phyloP scores from a whole-genome alignment of 1,140 invertebrate genomes.

The Stratiolaelaps scimitus region DNA sequence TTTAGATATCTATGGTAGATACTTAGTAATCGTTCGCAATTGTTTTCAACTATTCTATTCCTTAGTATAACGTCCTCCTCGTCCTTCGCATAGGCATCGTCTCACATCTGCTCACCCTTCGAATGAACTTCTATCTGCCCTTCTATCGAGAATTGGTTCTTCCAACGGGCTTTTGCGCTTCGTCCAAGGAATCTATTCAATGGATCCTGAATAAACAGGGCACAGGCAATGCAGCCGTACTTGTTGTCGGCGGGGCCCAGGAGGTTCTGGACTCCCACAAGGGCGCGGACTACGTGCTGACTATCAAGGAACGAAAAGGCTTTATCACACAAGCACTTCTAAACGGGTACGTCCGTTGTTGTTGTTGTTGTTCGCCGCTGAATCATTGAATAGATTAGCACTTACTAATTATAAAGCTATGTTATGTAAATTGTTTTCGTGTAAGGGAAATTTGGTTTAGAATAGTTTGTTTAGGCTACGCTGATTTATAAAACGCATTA shows the following conservation, averaged over 20 bases:
- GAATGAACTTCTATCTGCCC: slow-evolving; percentile 66
- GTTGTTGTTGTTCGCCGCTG: no score
- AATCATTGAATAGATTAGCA: no score
- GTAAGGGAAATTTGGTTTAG: no score
- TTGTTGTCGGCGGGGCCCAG: slow-evolving; percentile 67
- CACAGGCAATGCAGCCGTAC: slow-evolving; percentile 50
- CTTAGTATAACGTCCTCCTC: no score
- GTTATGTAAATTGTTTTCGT: no score
- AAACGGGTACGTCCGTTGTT: slow-evolving; percentile 62
- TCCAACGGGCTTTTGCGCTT: slow-evolving; percentile 30
- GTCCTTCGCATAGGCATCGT: slow-evolving; percentile 48
- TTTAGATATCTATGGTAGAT: no score
- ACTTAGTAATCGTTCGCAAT: no score
- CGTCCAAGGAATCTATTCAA: slow-evolving; percentile 41
- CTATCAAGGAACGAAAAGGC: slow-evolving; percentile 58
- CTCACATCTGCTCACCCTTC: slow-evolving; percentile 57
- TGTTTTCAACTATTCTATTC: no score
- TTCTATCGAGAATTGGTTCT: slow-evolving; percentile 58
- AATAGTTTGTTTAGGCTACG: no score
- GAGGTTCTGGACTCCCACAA: slow-evolving; percentile 51
- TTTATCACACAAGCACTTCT: slow-evolving; percentile 64
- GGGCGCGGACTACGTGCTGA: slow-evolving; percentile 52
- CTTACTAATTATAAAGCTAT: no score
- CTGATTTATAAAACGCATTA: no score
- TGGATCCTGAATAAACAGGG: slow-evolving; percentile 42